Base-by-base conservation (phyloP, 35 echinoderm and acorn worm genomes). In the Ophioderma brevispina region DNA sequence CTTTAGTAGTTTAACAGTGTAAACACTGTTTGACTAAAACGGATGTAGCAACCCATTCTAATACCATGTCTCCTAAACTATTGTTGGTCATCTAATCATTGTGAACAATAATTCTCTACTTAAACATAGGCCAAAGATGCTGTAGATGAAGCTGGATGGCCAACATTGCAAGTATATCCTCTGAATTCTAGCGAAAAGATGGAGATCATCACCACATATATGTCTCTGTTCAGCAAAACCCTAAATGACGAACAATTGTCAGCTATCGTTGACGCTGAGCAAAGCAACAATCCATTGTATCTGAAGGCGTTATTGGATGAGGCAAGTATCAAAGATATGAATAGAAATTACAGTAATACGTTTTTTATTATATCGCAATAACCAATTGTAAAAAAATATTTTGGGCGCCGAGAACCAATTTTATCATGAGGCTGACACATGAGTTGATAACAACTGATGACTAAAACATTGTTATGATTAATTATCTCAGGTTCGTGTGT, bases 281-380 rank as follows among this genome's bases (percentile, higher is more conserved):
- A 97, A 41, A 97, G 88, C 81, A 84, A 80, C 37, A 97, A 97
- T 41, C 95, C 95, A 41, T 76, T 97, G 18, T 97, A 97, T 39
- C 89, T 97, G 23, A 97, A 94, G 70, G 88, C 95, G 38, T 59
- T 97, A 0, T 55, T 97, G 35, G 95, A 97, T 89, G 95, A 97
- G 95, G 95, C 94, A 85, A 56, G 35, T n/a, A n/a, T n/a, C n/a
- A n/a, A n/a, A n/a, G n/a, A n/a, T n/a, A n/a, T n/a, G n/a, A n/a
- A n/a, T n/a, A n/a, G n/a, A n/a, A n/a, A n/a, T n/a, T n/a, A n/a
- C n/a, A n/a, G n/a, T n/a, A n/a, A n/a, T n/a, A n/a, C n/a, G n/a
- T n/a, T n/a, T n/a, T n/a, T n/a, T n/a, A n/a, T n/a, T n/a, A n/a
- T n/a, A n/a, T n/a, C n/a, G n/a, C n/a, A n/a, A n/a, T n/a, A n/a